Base-by-base conservation (phyloP, 2,797 vertebrate genomes). In the Premnoplex brunnescens region DNA sequence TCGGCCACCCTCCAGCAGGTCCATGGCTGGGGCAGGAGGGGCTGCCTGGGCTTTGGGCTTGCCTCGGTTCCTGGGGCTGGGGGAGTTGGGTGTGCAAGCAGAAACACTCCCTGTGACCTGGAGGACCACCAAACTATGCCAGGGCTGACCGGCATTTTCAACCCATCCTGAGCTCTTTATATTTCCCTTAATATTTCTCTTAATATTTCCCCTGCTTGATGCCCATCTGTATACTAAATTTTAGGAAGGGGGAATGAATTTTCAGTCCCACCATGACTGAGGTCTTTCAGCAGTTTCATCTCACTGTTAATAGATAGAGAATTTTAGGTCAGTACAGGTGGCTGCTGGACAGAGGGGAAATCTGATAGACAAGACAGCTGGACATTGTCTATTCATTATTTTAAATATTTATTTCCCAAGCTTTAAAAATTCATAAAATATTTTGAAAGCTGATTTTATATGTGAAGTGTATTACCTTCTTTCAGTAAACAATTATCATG, bases 21-120 rank as follows among this genome's bases (percentile, higher is more conserved):
- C 55, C 23, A 0, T 15, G 13, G 26, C 36, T 24, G 48, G 48
- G 68, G 19, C 3, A 2, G 52, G 34, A 41, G 34, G 16, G 0
- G 48, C 43, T 55, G 48, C 36, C 39, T 1, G 0, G 36, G 13
- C 1, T 34, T 55, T 26, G 2, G 2, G 48, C 12, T 0, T 14
- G 18, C 24, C 36, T 55, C 4, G 17, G 8, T 2, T 22, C 32
- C 23, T 2, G 3, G 44, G 14, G 18, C 46, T n/a, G 17, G 46
- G 7, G 23, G 14, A 49, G 7, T 0, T 2, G 59, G 28, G 5
- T 27, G 58, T 39, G 59, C 6, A 8, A 27, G 39, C 39, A 87
- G 49, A 36, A 68, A 9, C 10, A 13, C 24, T 26, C 17, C 16
- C 49, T 26, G 51, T 13, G 7, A 21, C 12, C 21, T 1, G 19